phyloP scores from a whole-genome alignment of 2,888 invertebrate genomes.

The Agrotis ipsilon region DNA sequence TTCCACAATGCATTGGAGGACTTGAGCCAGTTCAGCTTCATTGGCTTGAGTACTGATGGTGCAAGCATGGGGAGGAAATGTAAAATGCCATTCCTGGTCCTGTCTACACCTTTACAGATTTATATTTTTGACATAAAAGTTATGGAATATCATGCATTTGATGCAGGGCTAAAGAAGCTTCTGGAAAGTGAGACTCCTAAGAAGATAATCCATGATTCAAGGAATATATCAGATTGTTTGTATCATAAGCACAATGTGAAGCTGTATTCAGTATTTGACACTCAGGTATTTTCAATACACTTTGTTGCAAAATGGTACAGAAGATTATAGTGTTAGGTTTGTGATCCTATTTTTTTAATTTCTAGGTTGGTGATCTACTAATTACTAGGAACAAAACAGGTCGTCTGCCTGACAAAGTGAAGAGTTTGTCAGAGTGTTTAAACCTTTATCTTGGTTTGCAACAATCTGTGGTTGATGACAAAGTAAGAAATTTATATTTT shows the following conservation, averaged over 20 bases:
- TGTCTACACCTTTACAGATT: conserved; percentile 86
- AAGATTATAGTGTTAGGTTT: not conserved
- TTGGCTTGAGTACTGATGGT: conserved; percentile 86
- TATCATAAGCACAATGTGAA: conserved; percentile 91
- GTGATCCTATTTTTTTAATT: conserved; percentile 56
- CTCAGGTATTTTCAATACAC: conserved; percentile 79
- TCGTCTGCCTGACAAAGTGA: conserved; percentile 80
- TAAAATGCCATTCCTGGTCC: conserved; percentile 86
- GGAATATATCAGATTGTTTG: conserved; percentile 91
- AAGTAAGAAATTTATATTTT: conserved; percentile 71
- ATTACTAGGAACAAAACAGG: conserved; percentile 85
- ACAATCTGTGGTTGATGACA: conserved; percentile 80
- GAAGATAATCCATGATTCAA: conserved; percentile 92
- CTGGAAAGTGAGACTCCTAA: conserved; percentile 85
- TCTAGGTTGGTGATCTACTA: conserved; percentile 88
- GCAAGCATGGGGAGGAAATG: conserved; percentile 89
- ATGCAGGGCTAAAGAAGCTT: conserved; percentile 86
- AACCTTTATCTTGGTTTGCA: conserved; percentile 85
- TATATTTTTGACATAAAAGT: conserved; percentile 89
- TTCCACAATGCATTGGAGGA: conserved; percentile 85
- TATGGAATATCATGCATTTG: conserved; percentile 88
- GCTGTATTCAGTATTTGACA: conserved; percentile 92
- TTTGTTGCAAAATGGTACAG: not conserved
- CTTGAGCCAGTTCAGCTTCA: conserved; percentile 78
- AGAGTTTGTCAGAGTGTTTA: conserved; percentile 83